Evolutionary conservation across 1,140 invertebrate genomes (phyloP).

Genomic region (Sitodiplosis mosellana): DNA sequence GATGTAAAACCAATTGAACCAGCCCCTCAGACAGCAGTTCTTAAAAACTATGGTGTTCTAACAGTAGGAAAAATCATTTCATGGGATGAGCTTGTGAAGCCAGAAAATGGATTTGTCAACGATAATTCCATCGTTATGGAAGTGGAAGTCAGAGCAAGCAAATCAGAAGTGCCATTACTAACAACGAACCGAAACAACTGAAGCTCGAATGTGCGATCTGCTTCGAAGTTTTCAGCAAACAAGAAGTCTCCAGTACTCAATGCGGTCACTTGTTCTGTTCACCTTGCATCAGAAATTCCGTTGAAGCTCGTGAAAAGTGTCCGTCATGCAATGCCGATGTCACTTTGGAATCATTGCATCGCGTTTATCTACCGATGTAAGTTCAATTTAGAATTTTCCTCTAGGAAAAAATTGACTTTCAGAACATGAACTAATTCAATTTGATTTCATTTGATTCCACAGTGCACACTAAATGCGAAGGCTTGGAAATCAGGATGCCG

Average conservation of each 20-base stretch:
- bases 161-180: not conserved
- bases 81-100: not conserved
- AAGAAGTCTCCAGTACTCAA: not conserved
- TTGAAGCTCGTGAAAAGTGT: not conserved
- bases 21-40: not conserved
- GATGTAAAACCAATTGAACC: no score
- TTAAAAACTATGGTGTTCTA: no score
- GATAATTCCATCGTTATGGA: not conserved
- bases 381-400: no score
- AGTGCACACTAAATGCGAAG: no score
- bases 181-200: not conserved
- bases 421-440: no score
- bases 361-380: not conserved
- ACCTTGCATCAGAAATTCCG: not conserved
- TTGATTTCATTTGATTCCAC: no score
- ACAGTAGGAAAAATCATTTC: not conserved
- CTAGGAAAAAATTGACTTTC: no score
- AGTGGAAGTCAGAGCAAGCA: not conserved
- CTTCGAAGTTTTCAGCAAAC: not conserved
- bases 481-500: no score
- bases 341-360: not conserved
- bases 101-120: not conserved
- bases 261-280: not conserved
- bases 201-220: not conserved
- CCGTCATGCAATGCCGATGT: not conserved